Percentiles rank a stretch among this genome's conserved stretches.
Conservation (phyloP, 2,797 vertebrate species). For the Periophthalmus magnuspinnatus region DNA sequence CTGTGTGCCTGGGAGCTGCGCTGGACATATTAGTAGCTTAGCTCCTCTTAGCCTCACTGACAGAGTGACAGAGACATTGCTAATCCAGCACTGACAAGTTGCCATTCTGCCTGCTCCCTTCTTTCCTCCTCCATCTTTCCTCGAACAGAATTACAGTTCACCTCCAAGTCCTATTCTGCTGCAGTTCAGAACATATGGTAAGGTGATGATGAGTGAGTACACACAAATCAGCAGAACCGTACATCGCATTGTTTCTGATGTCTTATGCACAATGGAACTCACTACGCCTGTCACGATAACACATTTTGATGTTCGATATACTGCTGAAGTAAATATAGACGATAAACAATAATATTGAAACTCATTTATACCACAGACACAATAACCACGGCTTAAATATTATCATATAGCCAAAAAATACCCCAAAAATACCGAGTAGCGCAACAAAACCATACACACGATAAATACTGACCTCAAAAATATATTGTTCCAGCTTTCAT, state of each 20-base stretch:
- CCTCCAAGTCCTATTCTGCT: conserved; percentile 15
- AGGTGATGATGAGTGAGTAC: neutral
- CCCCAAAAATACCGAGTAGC: too few relatives aligned
- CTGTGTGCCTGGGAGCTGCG: conserved; percentile 22
- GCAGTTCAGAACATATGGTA: conserved; percentile 13
- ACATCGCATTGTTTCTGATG: neutral
- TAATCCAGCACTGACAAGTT: conserved; percentile 67
- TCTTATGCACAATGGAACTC: too few relatives aligned
- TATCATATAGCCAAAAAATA: too few relatives aligned
- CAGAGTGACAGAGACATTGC: conserved; percentile 66
- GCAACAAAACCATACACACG: too few relatives aligned
- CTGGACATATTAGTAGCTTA: conserved; percentile 62
- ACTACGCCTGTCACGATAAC: too few relatives aligned
- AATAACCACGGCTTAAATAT: too few relatives aligned
- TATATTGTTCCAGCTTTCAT: too few relatives aligned
- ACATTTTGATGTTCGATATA: too few relatives aligned
- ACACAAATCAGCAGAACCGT: neutral
- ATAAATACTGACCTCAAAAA: too few relatives aligned
- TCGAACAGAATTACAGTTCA: conserved; percentile 44
- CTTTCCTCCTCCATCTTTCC: conserved; percentile 1
- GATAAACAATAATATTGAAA: too few relatives aligned
- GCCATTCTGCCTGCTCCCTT: conserved; percentile 36
- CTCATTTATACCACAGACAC: too few relatives aligned
- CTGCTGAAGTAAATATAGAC: too few relatives aligned
- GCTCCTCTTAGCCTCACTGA: conserved; percentile 63